These are phyloP conservation scores for Lagenorhynchus albirostris DNA, from an alignment of 2,113 vertebrate genomes.

Conservation along the genomic window DNA sequence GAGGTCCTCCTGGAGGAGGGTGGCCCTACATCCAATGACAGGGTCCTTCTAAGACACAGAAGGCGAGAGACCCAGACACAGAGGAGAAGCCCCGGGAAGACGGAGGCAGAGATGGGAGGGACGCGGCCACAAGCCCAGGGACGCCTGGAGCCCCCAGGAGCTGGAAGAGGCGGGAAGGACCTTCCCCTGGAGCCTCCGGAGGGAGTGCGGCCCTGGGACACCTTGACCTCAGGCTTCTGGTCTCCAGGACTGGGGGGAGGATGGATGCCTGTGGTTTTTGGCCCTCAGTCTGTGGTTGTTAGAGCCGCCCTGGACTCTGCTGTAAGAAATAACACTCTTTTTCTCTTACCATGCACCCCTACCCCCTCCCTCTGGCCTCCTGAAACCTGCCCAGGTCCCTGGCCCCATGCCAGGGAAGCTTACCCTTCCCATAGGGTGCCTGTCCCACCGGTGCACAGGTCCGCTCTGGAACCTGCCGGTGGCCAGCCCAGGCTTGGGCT, in stretches of 20 bases:
- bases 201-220: fast-evolving
- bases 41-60: background rate
- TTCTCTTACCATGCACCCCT: fast-evolving
- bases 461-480: fast-evolving
- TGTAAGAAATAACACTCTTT: fast-evolving
- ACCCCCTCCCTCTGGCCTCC: fast-evolving
- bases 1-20: fast-evolving
- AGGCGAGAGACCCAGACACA: too few species aligned
- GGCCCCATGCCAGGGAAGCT: background rate
- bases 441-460: fast-evolving
- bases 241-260: fast-evolving
- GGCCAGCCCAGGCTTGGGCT: fast-evolving
- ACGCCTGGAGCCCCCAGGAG: too few species aligned
- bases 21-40: fast-evolving
- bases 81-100: too few species aligned
- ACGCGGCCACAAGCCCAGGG: too few species aligned
- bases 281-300: too few species aligned
- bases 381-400: too few species aligned
- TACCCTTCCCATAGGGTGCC: fast-evolving
- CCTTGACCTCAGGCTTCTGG: background rate
- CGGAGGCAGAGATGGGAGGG: too few species aligned
- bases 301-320: fast-evolving
- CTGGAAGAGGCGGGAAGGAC: background rate
- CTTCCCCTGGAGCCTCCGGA: background rate
- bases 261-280: too few species aligned